These are phyloP conservation scores for Euclidia mi DNA, from an alignment of 2,888 invertebrate genomes.

Conservation along the genomic window DNA sequence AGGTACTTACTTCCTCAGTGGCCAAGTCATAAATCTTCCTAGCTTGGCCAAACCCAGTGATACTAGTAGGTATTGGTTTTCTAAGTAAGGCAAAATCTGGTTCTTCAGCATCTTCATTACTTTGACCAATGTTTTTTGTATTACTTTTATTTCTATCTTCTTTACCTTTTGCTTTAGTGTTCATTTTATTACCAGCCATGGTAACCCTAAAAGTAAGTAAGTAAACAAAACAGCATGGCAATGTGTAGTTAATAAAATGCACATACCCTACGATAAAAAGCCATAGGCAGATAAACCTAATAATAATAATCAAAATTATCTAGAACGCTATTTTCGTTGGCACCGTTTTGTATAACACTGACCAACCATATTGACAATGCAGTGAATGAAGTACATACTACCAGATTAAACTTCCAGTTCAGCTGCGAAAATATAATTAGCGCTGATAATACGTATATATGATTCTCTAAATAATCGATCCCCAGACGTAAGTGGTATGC, in stretches of 20 bases:
- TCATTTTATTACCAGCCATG: conserved; percentile 85
- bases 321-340: conserved; percentile 45
- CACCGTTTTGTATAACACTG: conserved; percentile 68
- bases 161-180: conserved; percentile 78
- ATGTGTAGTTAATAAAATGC: neutral
- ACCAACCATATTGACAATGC: conserved; percentile 66
- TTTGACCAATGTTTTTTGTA: conserved; percentile 67
- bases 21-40: conserved; percentile 93
- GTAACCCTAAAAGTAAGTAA: conserved; percentile 51
- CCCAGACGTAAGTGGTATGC: conserved; percentile 32
- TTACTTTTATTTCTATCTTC: conserved; percentile 79
- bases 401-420: conserved; percentile 46
- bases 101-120: conserved; percentile 79
- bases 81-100: conserved; percentile 89
- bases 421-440: conserved; percentile 36
- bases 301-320: conserved; percentile 3
- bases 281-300: neutral
- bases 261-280: neutral
- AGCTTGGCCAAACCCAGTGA: conserved; percentile 93
- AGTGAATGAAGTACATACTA: too few species aligned
- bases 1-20: conserved; percentile 92
- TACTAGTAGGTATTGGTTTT: conserved; percentile 92
- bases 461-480: conserved; percentile 25
- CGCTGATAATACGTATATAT: conserved; percentile 31
- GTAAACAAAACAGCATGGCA: conserved; percentile 5